phyloP scores from a whole-genome alignment of 92 coral and sea anemone genomes.

The Zoanthus solanderi region DNA sequence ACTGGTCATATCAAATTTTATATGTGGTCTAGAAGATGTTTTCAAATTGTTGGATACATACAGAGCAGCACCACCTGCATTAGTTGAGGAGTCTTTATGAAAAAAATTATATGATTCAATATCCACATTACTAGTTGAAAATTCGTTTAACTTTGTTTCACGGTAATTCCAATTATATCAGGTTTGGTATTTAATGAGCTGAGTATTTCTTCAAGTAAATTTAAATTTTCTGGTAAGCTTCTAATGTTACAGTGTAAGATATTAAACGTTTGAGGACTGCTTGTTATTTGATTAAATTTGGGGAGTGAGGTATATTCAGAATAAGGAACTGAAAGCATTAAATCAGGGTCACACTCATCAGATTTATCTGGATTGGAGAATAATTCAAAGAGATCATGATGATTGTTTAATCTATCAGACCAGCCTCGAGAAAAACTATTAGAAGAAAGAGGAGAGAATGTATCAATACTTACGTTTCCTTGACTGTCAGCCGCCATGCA shows the following conservation, averaged over 20 bases:
- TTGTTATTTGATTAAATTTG: constrained; percentile 12
- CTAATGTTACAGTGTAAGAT: constrained; percentile 70
- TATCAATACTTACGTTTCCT: constrained; percentile 38
- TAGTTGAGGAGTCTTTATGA: constrained; percentile 60
- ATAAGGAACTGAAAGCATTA: constrained; percentile 40
- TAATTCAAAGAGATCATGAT: constrained; percentile 51
- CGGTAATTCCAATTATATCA: constrained; percentile 51
- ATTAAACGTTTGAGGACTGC: constrained; percentile 5
- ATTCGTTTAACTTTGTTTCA: constrained; percentile 56
- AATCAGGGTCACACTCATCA: constrained; percentile 42
- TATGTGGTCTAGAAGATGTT: constrained; percentile 54
- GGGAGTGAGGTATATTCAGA: constrained; percentile 30
- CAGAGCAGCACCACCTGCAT: constrained; percentile 72
- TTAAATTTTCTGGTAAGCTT: constrained; percentile 60
- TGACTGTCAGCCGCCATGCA: constrained; percentile 51
- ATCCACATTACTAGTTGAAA: constrained; percentile 38
- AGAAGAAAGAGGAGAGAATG: constrained; percentile 15
- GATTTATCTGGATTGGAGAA: constrained; percentile 47
- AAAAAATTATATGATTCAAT: constrained; percentile 52
- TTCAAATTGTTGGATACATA: constrained; percentile 53
- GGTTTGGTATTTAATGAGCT: constrained; percentile 46
- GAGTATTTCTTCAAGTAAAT: constrained; percentile 45
- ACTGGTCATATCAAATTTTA: constrained; percentile 51
- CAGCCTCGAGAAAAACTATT: constrained; percentile 60
- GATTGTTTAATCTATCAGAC: constrained; percentile 45